Percentiles rank a stretch among this genome's conserved stretches.
Evolutionary conservation across 2,113 vertebrate genomes (phyloP).

Genomic region (Eulemur rufifrons): DNA sequence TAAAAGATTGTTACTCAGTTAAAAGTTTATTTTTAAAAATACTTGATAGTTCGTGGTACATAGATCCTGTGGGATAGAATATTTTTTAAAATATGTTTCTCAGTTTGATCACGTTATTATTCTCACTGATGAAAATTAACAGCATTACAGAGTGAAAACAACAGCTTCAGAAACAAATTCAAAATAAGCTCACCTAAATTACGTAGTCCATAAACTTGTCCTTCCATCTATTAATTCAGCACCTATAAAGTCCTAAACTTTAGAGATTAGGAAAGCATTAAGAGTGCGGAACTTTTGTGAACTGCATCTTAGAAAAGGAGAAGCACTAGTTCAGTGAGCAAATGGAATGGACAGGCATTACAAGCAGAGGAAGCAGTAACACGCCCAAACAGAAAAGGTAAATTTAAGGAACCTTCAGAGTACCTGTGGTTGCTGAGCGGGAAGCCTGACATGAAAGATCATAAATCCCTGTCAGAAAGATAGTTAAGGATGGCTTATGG

Average conservation of each 20-base stretch:
- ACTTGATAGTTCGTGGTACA: neutral
- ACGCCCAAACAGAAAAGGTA: rapidly evolving
- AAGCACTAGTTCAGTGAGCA: neutral
- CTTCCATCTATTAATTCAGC: neutral
- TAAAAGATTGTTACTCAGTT: neutral
- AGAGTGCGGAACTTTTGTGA: neutral
- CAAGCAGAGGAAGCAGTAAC: neutral
- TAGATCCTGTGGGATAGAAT: neutral
- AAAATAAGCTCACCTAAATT: neutral
- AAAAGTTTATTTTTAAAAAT: neutral
- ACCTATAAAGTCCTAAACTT: neutral
- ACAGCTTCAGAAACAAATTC: neutral
- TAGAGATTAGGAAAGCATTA: neutral
- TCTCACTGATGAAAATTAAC: neutral
- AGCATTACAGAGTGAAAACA: neutral
- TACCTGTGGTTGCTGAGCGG: rapidly evolving
- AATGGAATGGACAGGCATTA: neutral
- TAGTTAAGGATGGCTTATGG: neutral
- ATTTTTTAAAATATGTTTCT: neutral
- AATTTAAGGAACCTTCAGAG: neutral
- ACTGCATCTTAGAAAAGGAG: neutral
- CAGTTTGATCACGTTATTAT: neutral
- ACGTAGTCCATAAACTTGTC: neutral
- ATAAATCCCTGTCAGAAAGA: neutral
- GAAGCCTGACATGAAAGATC: neutral